Evolutionary conservation across 2,797 vertebrate species (phyloP), one percentile per base, ranked within the genome.

Genomic region (Chelmon rostratus): DNA sequence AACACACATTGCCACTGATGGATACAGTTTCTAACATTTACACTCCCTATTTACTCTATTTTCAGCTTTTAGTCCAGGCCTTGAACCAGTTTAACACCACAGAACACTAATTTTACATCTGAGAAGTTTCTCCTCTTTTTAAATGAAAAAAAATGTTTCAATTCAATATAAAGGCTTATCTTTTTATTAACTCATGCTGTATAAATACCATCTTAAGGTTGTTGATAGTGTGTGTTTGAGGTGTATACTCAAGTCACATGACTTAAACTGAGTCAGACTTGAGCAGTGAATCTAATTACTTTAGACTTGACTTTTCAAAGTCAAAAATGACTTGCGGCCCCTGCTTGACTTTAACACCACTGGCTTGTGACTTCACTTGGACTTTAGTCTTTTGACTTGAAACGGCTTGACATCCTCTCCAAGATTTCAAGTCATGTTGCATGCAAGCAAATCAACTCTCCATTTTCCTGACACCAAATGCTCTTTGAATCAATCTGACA

Each of bases 1-100:
- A 58, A 70, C 74, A 50, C 35, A 6, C 76, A 33, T 35, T 53
- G 72, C 75, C 80, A 79, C 54, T 64, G 80, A 77, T 61, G 35
- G 28, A 68, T 16, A 50, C 73, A 42, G 42, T 35, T 73, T 42
- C 47, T n/a, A 31, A 37, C 54, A 25, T 73, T 64, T 42, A 25
- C 47, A 68, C 4, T 37, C 28, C 28, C 28, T 31, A 31, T 31
- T 31, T 42, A 25, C 42, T 62, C 4, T 37, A 28, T 42, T 61
- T 37, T 28, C 10, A 65, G 28, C 61, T 58, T 50, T 35, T 38
- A 56, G 1, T 79, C 73, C 28, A 68, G 40, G 8, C 61, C 50
- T 72, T 49, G 2, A 33, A 52, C 21, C 16, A 25, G 8, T 35
- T 42, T 53, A 23, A 35, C 38, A 28, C 5, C 16, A 5, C 28